phyloP scores from a whole-genome alignment of 2,113 vertebrate species.

The Paraplagusia blochii region DNA sequence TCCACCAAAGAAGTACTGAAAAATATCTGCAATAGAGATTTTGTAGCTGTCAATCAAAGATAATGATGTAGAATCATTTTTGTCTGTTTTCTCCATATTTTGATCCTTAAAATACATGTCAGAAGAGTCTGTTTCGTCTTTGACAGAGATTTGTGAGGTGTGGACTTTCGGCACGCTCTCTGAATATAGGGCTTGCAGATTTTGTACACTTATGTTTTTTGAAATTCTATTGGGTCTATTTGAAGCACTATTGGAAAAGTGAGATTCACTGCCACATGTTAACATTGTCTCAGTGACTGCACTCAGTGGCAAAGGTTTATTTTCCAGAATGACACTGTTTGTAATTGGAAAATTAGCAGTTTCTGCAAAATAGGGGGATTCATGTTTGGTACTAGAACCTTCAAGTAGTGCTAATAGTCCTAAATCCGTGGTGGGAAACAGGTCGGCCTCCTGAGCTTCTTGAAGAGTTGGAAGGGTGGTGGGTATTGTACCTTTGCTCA shows the following conservation, averaged over 20 bases:
- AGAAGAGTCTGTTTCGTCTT: conserved; percentile 20
- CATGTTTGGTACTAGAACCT: conserved; percentile 18
- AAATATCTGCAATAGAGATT: conserved; percentile 65
- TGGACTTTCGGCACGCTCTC: conserved; percentile 33
- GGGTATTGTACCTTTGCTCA: conserved; percentile 19
- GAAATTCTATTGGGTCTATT: conserved; percentile 52
- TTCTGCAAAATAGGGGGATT: conserved; percentile 24
- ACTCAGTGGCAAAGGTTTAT: conserved; percentile 20
- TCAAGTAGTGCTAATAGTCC: conserved; percentile 53
- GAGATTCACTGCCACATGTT: conserved; percentile 28
- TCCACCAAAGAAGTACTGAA: conserved; percentile 64
- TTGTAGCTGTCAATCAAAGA: conserved; percentile 37
- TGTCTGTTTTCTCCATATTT: not conserved
- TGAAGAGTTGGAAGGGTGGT: conserved; percentile 40
- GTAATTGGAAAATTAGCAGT: conserved; percentile 13
- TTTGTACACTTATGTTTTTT: conserved; percentile 69
- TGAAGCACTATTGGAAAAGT: conserved; percentile 31
- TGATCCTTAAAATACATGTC: conserved; percentile 24
- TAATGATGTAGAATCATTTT: conserved; percentile 19
- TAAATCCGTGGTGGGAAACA: conserved; percentile 40
- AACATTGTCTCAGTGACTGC: conserved; percentile 1
- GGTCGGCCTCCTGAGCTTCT: conserved; percentile 41
- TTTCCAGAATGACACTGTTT: conserved; percentile 49
- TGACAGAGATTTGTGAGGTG: conserved; percentile 29
- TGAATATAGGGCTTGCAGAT: conserved; percentile 61